These are phyloP conservation scores for Brotula barbata DNA, from an alignment of 2,797 vertebrate species.

Conservation along the genomic window DNA sequence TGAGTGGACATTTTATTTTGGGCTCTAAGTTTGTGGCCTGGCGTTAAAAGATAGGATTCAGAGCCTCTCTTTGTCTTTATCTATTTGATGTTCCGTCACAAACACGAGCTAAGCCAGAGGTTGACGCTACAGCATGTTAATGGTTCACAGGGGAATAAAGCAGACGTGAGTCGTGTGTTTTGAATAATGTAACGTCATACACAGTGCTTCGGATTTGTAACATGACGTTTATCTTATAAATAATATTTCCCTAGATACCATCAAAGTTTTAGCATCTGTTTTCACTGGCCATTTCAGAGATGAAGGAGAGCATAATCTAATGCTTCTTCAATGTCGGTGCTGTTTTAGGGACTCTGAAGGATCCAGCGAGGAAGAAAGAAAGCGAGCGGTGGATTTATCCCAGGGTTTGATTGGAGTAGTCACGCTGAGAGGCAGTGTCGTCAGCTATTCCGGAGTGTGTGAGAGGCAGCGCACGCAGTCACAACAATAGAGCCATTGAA, in stretches of 20 bases:
- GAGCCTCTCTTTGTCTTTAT: not conserved
- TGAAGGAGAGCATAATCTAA: slow-evolving; percentile 10
- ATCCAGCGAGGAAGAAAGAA: slow-evolving; percentile 9
- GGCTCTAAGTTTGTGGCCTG: slow-evolving; percentile 7
- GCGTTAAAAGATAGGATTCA: not conserved
- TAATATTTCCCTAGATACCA: slow-evolving; percentile 55
- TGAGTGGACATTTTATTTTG: slow-evolving; percentile 30
- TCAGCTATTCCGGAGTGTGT: slow-evolving; percentile 21
- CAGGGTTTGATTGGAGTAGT: slow-evolving; percentile 18
- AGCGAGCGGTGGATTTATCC: slow-evolving; percentile 2
- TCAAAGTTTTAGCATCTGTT: slow-evolving; percentile 64
- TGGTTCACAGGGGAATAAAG: slow-evolving; percentile 38
- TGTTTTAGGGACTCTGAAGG: slow-evolving; percentile 21
- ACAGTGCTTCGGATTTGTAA: slow-evolving; percentile 60
- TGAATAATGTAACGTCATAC: slow-evolving; percentile 69
- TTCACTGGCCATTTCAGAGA: slow-evolving; percentile 37
- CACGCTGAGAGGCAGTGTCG: slow-evolving; percentile 17
- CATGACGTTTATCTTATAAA: slow-evolving; percentile 66
- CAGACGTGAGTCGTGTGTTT: not conserved
- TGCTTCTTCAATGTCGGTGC: slow-evolving; percentile 6
- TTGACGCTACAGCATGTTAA: slow-evolving; percentile 25
- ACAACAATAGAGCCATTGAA: slow-evolving; percentile 59
- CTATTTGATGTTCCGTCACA: slow-evolving; percentile 14
- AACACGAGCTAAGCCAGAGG: not conserved
- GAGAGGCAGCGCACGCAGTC: slow-evolving; percentile 20